These are phyloP conservation scores for Nibea coibor DNA, from an alignment of 2,113 vertebrate genomes.

Conservation along the genomic window DNA sequence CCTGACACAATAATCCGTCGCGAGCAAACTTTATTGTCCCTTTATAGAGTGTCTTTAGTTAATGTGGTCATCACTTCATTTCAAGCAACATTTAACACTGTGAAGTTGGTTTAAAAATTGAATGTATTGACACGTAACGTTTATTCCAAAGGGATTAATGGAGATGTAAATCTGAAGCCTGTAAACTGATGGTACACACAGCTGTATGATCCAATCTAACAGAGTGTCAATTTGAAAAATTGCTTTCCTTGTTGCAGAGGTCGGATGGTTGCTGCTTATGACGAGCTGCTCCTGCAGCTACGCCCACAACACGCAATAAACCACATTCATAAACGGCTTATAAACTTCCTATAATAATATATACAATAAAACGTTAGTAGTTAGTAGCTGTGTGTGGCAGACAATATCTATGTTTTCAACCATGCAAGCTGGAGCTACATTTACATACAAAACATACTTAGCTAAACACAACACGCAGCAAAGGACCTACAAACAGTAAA, in stretches of 20 bases:
- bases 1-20: conserved; percentile 16
- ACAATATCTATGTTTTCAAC: neutral
- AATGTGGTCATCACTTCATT: neutral
- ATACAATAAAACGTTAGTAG: neutral
- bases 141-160: neutral
- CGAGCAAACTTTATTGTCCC: neutral
- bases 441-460: neutral
- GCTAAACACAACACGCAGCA: no score
- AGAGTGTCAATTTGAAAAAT: neutral
- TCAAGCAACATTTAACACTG: neutral
- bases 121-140: neutral
- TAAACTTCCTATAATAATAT: neutral
- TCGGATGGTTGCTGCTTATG: neutral
- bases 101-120: neutral
- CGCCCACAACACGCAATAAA: neutral
- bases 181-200: neutral
- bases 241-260: neutral
- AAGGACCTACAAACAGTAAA: no score
- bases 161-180: neutral
- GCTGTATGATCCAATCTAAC: neutral
- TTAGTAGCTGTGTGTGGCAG: no score
- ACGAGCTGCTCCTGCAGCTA: neutral
- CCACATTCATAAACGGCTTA: neutral
- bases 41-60: neutral
- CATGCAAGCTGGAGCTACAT: neutral